These are phyloP conservation scores for Nansenia antarctica DNA, from an alignment of 2,113 vertebrate genomes.

Conservation along the genomic window DNA sequence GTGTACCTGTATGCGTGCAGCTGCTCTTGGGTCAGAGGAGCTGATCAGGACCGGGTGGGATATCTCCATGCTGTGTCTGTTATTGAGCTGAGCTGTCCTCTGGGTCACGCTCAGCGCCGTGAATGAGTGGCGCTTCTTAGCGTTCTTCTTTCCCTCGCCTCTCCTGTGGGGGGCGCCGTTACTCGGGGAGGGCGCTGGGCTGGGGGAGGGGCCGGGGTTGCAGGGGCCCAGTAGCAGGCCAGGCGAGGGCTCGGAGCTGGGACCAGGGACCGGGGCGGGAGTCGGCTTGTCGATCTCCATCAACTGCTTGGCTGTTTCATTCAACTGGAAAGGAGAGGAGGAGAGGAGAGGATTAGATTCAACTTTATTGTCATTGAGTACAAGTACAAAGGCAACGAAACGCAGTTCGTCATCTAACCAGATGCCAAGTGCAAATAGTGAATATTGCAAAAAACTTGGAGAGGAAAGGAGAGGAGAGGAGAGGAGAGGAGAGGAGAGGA, in stretches of 20 bases:
- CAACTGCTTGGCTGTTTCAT: conserved; percentile 94
- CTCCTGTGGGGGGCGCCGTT: conserved; percentile 78
- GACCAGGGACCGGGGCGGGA: conserved; percentile 68
- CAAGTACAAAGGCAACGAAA: no score
- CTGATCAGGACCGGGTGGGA: conserved; percentile 96
- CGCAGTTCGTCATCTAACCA: no score
- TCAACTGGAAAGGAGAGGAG: conserved; percentile 76
- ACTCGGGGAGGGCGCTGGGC: conserved; percentile 66
- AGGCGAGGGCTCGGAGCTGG: conserved; percentile 72
- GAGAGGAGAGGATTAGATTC: not conserved
- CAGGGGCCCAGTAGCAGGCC: conserved; percentile 68
- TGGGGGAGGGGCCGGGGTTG: conserved; percentile 65
- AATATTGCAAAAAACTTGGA: no score
- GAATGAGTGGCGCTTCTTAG: conserved; percentile 98
- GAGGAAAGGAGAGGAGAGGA: not conserved
- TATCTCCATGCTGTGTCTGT: conserved; percentile 98
- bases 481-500: not conserved
- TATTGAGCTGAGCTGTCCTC: conserved; percentile 89
- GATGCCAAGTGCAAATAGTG: no score
- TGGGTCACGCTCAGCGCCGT: conserved; percentile 93
- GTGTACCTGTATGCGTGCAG: conserved; percentile 88
- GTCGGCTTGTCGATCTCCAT: conserved; percentile 94
- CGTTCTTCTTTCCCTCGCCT: conserved; percentile 91
- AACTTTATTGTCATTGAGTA: no score
- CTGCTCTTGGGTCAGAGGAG: conserved; percentile 92